A percentile compares a stretch with the other conserved stretches of the same genome.
phyloP scores from a whole-genome alignment of 2,113 vertebrate species.

The Excalfactoria chinensis region DNA sequence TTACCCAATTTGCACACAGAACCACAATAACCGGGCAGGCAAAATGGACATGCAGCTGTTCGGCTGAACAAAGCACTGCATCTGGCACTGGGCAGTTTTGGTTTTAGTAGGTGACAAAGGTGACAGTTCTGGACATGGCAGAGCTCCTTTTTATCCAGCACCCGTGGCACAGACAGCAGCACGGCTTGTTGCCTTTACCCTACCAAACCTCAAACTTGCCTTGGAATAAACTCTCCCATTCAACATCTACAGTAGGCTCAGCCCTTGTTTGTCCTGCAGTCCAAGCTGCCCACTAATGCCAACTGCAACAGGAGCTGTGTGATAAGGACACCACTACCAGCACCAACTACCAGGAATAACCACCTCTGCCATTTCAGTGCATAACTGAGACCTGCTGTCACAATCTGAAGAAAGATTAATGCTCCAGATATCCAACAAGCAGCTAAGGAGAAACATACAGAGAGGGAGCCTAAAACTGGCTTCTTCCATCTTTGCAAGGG shows the following conservation, averaged over 20 bases:
- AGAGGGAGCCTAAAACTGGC: not conserved
- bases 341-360: slow-evolving; percentile 8
- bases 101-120: not conserved
- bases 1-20: slow-evolving; percentile 8
- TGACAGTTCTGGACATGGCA: not conserved
- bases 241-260: not conserved
- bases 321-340: slow-evolving; percentile 16
- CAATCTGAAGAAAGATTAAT: not conserved
- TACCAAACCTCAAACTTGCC: not conserved
- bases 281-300: slow-evolving; percentile 2
- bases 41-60: not conserved
- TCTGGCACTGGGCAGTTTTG: not conserved
- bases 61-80: not conserved
- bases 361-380: not conserved
- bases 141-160: not conserved
- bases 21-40: not conserved
- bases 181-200: not conserved
- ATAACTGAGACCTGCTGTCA: slow-evolving; percentile 52
- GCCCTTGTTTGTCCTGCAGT: slow-evolving; percentile 5
- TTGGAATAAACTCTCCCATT: slow-evolving; percentile 8
- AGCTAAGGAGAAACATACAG: not conserved
- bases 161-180: not conserved
- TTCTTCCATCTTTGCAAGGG: not conserved
- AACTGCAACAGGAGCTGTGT: not conserved
- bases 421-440: not conserved